Evolutionary conservation across 2,888 invertebrate genomes (phyloP).

Genomic region (Choreutis nemorana): DNA sequence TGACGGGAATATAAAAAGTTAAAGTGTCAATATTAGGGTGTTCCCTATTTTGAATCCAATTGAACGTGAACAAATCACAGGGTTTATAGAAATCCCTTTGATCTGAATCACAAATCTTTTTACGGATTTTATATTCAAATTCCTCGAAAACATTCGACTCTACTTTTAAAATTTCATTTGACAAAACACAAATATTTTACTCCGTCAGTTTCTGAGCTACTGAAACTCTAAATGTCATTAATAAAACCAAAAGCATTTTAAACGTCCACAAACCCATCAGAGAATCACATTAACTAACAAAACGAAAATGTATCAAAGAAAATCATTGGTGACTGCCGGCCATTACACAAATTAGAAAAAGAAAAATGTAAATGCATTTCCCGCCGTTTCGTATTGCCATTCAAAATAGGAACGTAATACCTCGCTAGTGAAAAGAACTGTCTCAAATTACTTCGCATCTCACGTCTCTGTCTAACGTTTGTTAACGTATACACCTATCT

Average conservation of each 20-base stretch:
- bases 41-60: conserved; percentile 20
- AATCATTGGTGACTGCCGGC: conserved; percentile 34
- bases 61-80: conserved; percentile 28
- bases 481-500: conserved; percentile 19
- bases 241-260: conserved; percentile 3
- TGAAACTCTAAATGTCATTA: background rate
- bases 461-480: conserved; percentile 23
- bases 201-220: no score
- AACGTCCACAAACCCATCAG: conserved; percentile 14
- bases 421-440: conserved; percentile 60
- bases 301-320: conserved; percentile 46
- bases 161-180: no score
- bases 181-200: no score
- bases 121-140: background rate
- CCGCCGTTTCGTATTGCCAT: conserved; percentile 61
- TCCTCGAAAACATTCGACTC: no score
- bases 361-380: conserved; percentile 57
- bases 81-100: conserved; percentile 8
- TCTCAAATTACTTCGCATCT: conserved; percentile 59
- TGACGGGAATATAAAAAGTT: conserved; percentile 39
- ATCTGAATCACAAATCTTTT: background rate
- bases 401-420: conserved; percentile 65
- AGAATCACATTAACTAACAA: conserved; percentile 27
- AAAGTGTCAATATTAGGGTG: conserved; percentile 24
- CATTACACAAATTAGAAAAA: conserved; percentile 55